Evolutionary conservation across 2,113 vertebrate genomes (phyloP).

Genomic region (Sinocyclocheilus grahami): DNA sequence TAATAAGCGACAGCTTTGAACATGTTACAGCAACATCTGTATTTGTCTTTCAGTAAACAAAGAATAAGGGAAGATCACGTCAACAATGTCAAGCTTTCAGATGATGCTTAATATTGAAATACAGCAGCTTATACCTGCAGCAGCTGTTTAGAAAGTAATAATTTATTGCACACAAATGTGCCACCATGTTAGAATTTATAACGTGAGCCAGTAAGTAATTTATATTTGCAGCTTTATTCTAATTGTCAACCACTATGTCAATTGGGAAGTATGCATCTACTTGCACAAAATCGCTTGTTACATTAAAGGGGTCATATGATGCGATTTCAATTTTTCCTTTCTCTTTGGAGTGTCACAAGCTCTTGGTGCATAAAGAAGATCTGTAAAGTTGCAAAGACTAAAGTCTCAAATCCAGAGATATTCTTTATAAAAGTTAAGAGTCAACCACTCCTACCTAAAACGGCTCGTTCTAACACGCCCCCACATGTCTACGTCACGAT

Average conservation of each 20-base stretch:
- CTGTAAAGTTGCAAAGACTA: no score
- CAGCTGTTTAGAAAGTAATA: not conserved
- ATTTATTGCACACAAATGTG: not conserved
- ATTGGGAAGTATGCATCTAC: not conserved
- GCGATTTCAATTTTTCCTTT: no score
- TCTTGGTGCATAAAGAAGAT: no score
- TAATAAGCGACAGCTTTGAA: not conserved
- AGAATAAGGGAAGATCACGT: constrained; percentile 14
- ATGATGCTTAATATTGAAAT: constrained; percentile 10
- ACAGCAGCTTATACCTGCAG: not conserved
- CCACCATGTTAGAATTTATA: not conserved
- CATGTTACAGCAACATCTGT: not conserved
- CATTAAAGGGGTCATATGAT: not conserved
- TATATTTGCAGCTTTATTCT: constrained; percentile 5
- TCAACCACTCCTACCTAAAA: no score
- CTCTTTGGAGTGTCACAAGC: no score
- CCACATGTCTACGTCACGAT: no score
- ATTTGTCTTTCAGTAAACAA: not conserved
- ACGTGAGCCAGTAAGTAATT: not conserved
- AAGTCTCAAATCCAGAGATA: no score
- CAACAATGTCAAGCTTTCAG: constrained; percentile 1
- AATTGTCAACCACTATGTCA: not conserved
- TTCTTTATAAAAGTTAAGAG: no score
- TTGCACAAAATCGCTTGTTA: constrained; percentile 13
- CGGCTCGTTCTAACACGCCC: no score